phyloP scores from a whole-genome alignment of 2,113 vertebrate genomes.

The human region DNA sequence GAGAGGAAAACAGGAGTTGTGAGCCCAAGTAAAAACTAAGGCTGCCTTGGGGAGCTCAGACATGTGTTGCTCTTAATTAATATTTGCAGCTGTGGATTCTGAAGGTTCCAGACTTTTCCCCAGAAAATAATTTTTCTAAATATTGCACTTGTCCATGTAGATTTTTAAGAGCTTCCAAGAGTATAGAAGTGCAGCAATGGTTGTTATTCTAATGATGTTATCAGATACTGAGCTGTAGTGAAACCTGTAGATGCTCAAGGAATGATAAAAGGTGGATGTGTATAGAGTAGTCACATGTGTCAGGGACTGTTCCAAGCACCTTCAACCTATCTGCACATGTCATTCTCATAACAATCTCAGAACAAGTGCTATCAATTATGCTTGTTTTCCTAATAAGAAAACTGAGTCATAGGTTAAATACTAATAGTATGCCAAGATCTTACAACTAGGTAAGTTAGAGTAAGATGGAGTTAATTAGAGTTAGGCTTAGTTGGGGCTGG shows the following conservation, averaged over 20 bases:
- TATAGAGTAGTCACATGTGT: fast-evolving
- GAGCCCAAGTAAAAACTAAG: not conserved
- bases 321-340: not conserved
- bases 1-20: slow-evolving; percentile 5
- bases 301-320: not conserved
- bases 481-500: not conserved
- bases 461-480: not conserved
- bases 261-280: not conserved
- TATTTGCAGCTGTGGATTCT: not conserved
- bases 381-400: not conserved
- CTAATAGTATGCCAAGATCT: not conserved
- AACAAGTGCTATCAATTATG: not conserved
- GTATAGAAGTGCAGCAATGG: not conserved
- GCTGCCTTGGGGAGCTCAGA: not conserved
- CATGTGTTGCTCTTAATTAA: not conserved
- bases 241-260: not conserved
- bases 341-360: not conserved
- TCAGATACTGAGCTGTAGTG: not conserved
- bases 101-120: not conserved
- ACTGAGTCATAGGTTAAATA: not conserved
- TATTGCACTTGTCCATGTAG: not conserved
- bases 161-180: not conserved
- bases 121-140: not conserved
- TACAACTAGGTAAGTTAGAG: not conserved
- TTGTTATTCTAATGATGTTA: not conserved